A percentile compares a stretch with the other conserved stretches of the same genome.
Evolutionary conservation across 2,888 invertebrate genomes (phyloP).

Genomic region (Zootermopsis nevadensis): DNA sequence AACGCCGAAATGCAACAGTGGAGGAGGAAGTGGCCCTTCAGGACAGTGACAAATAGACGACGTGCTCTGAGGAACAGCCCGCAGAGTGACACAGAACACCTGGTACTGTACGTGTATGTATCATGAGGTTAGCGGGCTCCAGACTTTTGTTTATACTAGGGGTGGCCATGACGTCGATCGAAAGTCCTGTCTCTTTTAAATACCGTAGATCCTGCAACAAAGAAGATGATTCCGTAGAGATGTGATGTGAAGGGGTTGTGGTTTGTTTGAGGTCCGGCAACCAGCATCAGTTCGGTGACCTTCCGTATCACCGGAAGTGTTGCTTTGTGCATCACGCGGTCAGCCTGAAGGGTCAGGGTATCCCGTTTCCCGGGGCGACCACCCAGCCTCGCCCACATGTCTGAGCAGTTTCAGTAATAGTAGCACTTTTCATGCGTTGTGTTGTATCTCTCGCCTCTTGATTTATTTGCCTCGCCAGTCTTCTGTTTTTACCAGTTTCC

Average conservation of each 20-base stretch:
- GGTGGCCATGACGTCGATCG: background rate
- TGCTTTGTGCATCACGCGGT: background rate
- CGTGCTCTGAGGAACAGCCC: background rate
- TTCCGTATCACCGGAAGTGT: background rate
- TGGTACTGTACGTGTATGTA: background rate
- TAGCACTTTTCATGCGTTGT: background rate
- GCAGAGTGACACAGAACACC: background rate
- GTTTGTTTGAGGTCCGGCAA: background rate
- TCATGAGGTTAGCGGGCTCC: background rate
- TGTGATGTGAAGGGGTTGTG: too few species aligned
- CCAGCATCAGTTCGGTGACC: background rate
- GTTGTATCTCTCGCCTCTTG: background rate
- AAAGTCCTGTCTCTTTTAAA: too few species aligned
- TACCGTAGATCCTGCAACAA: too few species aligned
- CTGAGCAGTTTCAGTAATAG: background rate
- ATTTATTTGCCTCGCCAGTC: background rate
- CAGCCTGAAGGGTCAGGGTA: background rate
- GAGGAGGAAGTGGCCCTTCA: background rate
- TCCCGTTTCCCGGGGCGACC: background rate
- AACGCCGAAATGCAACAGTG: background rate
- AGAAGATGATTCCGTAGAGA: too few species aligned
- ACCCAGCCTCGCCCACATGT: constrained; percentile 6
- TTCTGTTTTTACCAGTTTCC: background rate
- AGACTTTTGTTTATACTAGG: background rate
- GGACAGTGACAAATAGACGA: background rate